Evolutionary conservation across 2,888 invertebrate genomes (phyloP).

Genomic region (Silvanus unidentatus): DNA sequence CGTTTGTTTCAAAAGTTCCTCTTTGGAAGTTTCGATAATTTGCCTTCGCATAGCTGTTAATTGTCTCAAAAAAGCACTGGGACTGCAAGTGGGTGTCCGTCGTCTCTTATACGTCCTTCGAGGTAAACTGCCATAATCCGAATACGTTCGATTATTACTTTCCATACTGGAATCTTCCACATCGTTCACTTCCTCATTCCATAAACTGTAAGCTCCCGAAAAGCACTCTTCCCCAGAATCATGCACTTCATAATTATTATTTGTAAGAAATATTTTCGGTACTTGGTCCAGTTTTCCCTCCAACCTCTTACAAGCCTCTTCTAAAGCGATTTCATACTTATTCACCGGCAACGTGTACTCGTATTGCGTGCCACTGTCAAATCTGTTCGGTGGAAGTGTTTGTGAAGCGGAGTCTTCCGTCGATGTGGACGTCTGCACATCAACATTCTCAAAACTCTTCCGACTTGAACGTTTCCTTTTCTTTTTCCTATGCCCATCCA

Average conservation of each 20-base stretch:
- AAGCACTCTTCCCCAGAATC: background rate
- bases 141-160: constrained; percentile 37
- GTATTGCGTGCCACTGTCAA: constrained; percentile 19
- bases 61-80: constrained; percentile 55
- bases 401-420: constrained; percentile 17
- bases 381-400: constrained; percentile 21
- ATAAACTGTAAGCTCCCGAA: constrained; percentile 13
- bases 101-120: constrained; percentile 29
- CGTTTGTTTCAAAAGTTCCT: constrained; percentile 36
- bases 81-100: constrained; percentile 39
- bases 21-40: constrained; percentile 50
- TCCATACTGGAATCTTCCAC: constrained; percentile 40
- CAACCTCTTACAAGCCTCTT: constrained; percentile 38
- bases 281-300: constrained; percentile 34
- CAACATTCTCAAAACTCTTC: constrained; percentile 4
- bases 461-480: constrained; percentile 12
- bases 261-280: constrained; percentile 2
- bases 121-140: constrained; percentile 45
- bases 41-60: constrained; percentile 53
- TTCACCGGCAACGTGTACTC: constrained; percentile 33
- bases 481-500: constrained; percentile 14
- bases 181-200: constrained; percentile 18
- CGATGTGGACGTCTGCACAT: constrained; percentile 7
- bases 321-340: constrained; percentile 39
- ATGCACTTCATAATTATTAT: background rate